These are phyloP conservation scores for Carapus acus DNA, from an alignment of 2,797 vertebrate genomes.

Conservation along the genomic window DNA sequence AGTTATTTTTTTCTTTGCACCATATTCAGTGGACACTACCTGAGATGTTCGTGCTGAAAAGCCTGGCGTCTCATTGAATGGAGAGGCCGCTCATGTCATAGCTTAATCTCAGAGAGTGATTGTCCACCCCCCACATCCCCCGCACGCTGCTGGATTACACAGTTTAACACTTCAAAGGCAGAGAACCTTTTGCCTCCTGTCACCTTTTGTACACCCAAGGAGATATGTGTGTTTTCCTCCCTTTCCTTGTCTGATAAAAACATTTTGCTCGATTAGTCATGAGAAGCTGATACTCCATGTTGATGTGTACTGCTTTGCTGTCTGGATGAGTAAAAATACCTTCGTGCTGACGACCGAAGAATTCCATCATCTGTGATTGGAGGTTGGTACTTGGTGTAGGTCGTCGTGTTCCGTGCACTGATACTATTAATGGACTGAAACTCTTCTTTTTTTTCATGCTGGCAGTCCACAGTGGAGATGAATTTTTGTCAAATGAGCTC, in stretches of 20 bases:
- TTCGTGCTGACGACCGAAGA: conserved; percentile 17
- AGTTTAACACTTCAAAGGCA: conserved; percentile 36
- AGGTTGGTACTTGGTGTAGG: conserved; percentile 35
- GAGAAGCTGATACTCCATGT: neutral
- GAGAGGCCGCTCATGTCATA: conserved; percentile 41
- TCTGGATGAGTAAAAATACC: conserved; percentile 26
- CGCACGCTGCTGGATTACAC: conserved; percentile 38
- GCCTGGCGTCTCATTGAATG: conserved; percentile 50
- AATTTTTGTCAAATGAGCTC: conserved; percentile 55
- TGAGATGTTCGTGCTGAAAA: conserved; percentile 42
- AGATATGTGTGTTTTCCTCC: conserved; percentile 23
- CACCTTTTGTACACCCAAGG: conserved; percentile 19
- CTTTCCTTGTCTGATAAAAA: conserved; percentile 23
- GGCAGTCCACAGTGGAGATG: conserved; percentile 41
- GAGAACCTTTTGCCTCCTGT: conserved; percentile 18
- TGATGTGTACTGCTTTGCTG: conserved; percentile 23
- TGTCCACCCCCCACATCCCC: too few species aligned
- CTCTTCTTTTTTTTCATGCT: conserved; percentile 39
- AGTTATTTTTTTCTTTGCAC: conserved; percentile 62
- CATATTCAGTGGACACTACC: conserved; percentile 47
- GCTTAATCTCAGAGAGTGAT: conserved; percentile 42
- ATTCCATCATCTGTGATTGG: conserved; percentile 23
- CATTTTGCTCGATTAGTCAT: conserved; percentile 9
- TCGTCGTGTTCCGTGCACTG: conserved; percentile 23
- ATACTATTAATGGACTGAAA: conserved; percentile 40